Percentiles rank a stretch among this genome's conserved stretches.
phyloP scores from a whole-genome alignment of 2,888 invertebrate genomes.

The Rutpela maculata region DNA sequence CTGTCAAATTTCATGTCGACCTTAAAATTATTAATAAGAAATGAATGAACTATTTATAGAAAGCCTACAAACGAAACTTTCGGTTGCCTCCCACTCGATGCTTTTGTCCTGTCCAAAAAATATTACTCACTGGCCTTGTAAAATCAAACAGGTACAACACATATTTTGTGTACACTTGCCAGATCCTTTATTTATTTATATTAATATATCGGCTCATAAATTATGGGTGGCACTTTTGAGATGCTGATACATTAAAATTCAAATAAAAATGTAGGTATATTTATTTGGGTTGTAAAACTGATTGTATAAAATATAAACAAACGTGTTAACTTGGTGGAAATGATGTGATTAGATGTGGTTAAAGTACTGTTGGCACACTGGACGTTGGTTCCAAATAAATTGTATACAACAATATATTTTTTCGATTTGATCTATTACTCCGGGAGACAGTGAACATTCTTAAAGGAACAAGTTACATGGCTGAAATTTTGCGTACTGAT shows the following conservation, averaged over 20 bases:
- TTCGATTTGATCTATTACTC: too few species aligned
- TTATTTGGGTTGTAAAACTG: too few species aligned
- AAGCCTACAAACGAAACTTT: slow-evolving; percentile 20
- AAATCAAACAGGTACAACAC: slow-evolving; percentile 11
- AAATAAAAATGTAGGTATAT: too few species aligned
- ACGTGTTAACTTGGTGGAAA: too few species aligned
- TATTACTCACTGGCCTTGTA: slow-evolving; percentile 18
- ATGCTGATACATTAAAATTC: not conserved
- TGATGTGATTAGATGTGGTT: too few species aligned
- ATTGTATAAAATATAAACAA: too few species aligned
- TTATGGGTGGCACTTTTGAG: not conserved
- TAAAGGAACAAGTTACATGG: too few species aligned
- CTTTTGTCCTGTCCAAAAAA: slow-evolving; percentile 10
- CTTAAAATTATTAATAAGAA: slow-evolving; percentile 17
- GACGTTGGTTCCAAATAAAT: too few species aligned
- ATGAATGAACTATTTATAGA: slow-evolving; percentile 27
- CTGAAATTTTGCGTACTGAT: too few species aligned
- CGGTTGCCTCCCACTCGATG: slow-evolving; percentile 12
- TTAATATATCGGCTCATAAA: slow-evolving; percentile 3
- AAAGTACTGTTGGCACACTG: too few species aligned
- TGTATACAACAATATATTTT: too few species aligned
- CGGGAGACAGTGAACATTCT: too few species aligned
- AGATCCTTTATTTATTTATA: not conserved
- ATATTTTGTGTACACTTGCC: not conserved
- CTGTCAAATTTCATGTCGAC: slow-evolving; percentile 10